Conservation (phyloP, 2,797 vertebrate species). For the Clarias laeviceps region DNA sequence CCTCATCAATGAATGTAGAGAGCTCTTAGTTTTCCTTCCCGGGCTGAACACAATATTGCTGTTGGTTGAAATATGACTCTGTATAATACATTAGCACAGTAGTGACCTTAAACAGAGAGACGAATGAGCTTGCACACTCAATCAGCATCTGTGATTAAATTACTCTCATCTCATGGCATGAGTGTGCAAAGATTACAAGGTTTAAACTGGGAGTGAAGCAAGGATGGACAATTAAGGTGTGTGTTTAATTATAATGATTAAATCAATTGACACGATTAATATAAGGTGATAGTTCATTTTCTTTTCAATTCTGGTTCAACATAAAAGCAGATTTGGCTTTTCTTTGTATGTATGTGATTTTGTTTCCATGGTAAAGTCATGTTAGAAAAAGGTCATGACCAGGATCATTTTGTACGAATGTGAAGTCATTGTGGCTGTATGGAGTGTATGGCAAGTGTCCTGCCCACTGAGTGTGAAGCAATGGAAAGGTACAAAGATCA, state of each 20-base stretch:
- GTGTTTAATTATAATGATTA: slow-evolving; percentile 13
- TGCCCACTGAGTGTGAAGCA: slow-evolving; percentile 36
- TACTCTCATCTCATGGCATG: slow-evolving; percentile 14
- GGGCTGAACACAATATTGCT: slow-evolving; percentile 37
- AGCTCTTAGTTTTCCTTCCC: slow-evolving; percentile 27
- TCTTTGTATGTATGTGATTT: not conserved
- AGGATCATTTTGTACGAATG: not conserved
- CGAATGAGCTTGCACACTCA: slow-evolving; percentile 15
- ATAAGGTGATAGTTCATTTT: not conserved
- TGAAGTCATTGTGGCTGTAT: not conserved
- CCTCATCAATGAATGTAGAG: slow-evolving; percentile 58
- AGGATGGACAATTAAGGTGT: not conserved
- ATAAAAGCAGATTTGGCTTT: not conserved
- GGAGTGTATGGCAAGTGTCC: slow-evolving; percentile 4
- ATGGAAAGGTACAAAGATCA: slow-evolving; percentile 47
- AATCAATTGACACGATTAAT: not conserved
- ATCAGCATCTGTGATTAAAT: slow-evolving; percentile 49
- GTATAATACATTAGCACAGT: slow-evolving; percentile 28
- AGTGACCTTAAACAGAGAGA: slow-evolving; percentile 48
- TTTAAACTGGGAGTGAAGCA: not conserved
- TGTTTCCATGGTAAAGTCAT: no score
- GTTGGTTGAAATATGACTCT: slow-evolving; percentile 41
- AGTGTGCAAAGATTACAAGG: slow-evolving; percentile 25
- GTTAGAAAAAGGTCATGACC: slow-evolving; percentile 3
- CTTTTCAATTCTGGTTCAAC: not conserved